Conservation (phyloP, 2,888 invertebrate species). For the Anthophora plumipes region DNA sequence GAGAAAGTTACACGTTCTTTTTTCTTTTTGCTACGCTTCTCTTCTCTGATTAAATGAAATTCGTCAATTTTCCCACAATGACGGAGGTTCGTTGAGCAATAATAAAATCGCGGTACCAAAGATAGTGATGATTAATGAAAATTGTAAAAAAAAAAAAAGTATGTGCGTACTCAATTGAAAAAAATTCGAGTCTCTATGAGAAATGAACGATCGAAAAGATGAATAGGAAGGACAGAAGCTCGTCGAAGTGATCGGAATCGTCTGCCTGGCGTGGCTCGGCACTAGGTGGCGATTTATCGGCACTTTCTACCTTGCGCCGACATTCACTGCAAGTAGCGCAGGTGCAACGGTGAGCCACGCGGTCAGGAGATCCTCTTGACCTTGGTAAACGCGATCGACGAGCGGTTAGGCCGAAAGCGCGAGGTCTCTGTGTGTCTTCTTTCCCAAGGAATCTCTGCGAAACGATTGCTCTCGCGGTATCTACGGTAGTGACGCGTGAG, state of each 20-base stretch:
- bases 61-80: neutral
- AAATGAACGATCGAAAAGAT: neutral
- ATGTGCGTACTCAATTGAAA: neutral
- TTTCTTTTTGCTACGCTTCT: too few relatives aligned
- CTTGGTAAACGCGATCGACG: constrained; percentile 64
- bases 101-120: constrained; percentile 9
- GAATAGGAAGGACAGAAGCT: neutral
- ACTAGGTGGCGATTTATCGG: constrained; percentile 61
- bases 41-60: constrained; percentile 10
- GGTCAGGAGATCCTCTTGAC: constrained; percentile 58
- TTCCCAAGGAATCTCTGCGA: constrained; percentile 18
- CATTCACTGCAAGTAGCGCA: constrained; percentile 54
- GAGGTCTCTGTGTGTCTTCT: constrained; percentile 15
- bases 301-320: constrained; percentile 56
- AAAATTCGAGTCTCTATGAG: neutral
- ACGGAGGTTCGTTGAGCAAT: neutral
- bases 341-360: constrained; percentile 41
- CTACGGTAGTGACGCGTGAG: constrained; percentile 43
- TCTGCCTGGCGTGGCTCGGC: constrained; percentile 39
- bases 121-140: neutral
- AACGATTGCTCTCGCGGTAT: neutral
- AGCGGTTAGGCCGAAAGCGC: constrained; percentile 14
- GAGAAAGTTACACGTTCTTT: constrained; percentile 2
- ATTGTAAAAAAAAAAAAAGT: neutral
- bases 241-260: constrained; percentile 31